Conservation (phyloP, 2,113 vertebrate genomes). For the Zapornia atra region DNA sequence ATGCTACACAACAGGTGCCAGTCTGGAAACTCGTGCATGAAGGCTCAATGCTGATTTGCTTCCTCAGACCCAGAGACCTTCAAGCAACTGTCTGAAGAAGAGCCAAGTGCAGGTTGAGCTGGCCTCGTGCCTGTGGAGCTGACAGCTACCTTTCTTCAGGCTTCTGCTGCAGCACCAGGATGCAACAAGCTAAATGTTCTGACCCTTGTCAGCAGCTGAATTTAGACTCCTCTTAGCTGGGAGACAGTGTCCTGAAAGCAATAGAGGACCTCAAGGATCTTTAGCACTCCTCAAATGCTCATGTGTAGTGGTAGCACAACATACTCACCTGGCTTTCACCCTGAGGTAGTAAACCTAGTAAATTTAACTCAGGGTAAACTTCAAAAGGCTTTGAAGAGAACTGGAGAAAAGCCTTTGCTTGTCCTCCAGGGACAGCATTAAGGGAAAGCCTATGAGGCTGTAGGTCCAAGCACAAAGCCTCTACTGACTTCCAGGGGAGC, state of each 20-base stretch:
- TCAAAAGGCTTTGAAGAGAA: neutral
- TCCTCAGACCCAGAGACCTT: neutral
- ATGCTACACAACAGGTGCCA: neutral
- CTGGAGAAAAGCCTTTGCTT: neutral
- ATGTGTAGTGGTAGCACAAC: neutral
- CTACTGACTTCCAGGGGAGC: neutral
- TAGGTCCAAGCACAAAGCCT: neutral
- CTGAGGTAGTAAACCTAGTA: neutral
- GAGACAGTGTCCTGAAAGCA: neutral
- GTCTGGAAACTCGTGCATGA: neutral
- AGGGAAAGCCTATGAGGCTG: neutral
- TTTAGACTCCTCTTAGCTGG: neutral
- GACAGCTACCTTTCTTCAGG: neutral
- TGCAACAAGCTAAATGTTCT: neutral
- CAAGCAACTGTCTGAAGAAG: neutral
- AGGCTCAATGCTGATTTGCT: neutral
- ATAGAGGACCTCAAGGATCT: neutral
- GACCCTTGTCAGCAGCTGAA: neutral
- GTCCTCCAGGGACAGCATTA: neutral
- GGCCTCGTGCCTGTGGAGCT: fast-evolving
- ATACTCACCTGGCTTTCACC: neutral
- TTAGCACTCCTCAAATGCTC: neutral
- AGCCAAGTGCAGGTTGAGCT: neutral
- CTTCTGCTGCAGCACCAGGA: neutral
- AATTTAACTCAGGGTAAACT: neutral